Evolutionary conservation across 1,140 invertebrate species (phyloP), one percentile per base, ranked within the genome.

Genomic region (Phthorimaea operculella): DNA sequence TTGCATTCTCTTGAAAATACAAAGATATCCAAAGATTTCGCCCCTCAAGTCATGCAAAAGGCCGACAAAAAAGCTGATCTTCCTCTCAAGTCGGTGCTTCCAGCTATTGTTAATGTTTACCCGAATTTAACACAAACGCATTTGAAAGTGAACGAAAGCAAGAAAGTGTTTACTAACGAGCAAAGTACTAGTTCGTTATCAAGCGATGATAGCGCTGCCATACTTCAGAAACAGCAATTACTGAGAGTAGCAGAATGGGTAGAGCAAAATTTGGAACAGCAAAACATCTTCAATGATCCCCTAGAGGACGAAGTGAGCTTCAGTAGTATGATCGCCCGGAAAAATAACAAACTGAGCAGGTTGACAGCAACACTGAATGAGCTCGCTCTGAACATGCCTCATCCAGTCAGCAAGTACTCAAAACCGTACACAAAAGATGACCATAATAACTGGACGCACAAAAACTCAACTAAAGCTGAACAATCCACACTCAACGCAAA

Each of bases 181-280:
- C 84, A 87, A 54, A 87, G 85, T 51, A 86, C 84, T 1, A 87
- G 85, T 59, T 87, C 85, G 1, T 54, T 87, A 21, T 87, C 85
- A 4, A 87, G 85, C 48, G 85, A 87, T 44, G 85, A 87, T 39
- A 87, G 85, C 51, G 85, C 85, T 0, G 84, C 82, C n/a, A 55
- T 87, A 47, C 53, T 89, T 18, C 84, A 88, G 56, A 87, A 88
- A 12, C 88, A 89, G 48, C 90, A 91, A 52, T 70, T 91, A 44
- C 88, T 90, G 15, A 84, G 90, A 56, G 90, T 92, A 8, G 90
- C 90, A 1, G 90, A 92, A 57, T 91, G 90, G 90, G 89, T 90
- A 16, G 88, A 90, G 65, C 87, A 88, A 59, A 89, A 89, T 60
- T 69, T 86, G 45, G 83, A 86, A 55, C 83, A 86, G 57, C 83